Percentiles rank a stretch among this genome's conserved stretches.
phyloP scores from a whole-genome alignment of 2,888 invertebrate species.

The Lucinisca nassula region DNA sequence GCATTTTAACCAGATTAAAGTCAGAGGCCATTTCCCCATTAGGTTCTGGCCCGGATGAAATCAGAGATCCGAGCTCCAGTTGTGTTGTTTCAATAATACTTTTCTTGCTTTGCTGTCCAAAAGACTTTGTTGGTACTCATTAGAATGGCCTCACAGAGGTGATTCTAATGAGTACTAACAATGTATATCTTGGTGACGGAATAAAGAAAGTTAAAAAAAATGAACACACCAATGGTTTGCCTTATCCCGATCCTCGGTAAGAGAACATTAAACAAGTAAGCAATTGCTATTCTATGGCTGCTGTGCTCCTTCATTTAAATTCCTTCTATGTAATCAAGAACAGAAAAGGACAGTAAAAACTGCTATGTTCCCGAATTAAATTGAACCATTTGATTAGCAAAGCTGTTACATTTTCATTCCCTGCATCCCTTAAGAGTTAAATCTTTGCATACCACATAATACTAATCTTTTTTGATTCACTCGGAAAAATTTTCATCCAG shows the following conservation, averaged over 20 bases:
- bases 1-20: conserved; percentile 14
- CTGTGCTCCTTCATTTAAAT: conserved; percentile 1
- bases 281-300: conserved; percentile 4
- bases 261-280: conserved; percentile 4
- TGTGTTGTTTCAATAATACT: too few relatives aligned
- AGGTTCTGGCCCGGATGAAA: background rate
- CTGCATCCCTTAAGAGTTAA: conserved; percentile 7
- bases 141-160: too few relatives aligned
- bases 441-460: background rate
- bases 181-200: too few relatives aligned
- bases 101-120: too few relatives aligned
- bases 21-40: background rate
- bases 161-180: too few relatives aligned
- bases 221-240: too few relatives aligned
- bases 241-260: too few relatives aligned
- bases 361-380: conserved; percentile 10
- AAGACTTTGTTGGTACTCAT: too few relatives aligned
- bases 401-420: conserved; percentile 6
- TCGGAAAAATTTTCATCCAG: background rate
- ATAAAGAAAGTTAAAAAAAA: too few relatives aligned
- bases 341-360: conserved; percentile 11
- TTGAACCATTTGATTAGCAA: conserved; percentile 10
- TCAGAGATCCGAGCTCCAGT: background rate
- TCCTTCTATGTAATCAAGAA: conserved; percentile 15
- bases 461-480: background rate